Conservation (phyloP, 2,113 vertebrate genomes). For the Galeopterus variegatus region DNA sequence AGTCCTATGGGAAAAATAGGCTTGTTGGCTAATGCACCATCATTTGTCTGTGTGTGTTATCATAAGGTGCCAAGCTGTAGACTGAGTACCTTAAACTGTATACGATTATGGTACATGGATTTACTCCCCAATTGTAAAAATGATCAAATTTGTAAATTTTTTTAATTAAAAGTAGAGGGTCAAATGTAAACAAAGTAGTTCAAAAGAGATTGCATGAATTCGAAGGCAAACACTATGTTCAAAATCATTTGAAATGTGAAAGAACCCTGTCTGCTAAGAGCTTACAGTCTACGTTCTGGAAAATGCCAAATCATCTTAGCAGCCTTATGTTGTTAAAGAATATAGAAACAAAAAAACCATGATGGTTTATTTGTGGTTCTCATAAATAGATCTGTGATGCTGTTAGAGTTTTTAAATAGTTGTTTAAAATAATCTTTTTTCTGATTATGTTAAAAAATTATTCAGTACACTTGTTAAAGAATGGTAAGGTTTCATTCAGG, state of each 20-base stretch:
- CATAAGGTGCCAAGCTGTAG: not conserved
- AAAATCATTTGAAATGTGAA: not conserved
- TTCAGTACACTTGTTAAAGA: not conserved
- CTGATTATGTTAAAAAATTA: not conserved
- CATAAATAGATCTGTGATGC: not conserved
- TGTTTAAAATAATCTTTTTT: constrained; percentile 40
- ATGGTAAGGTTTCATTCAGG: not conserved
- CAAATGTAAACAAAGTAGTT: constrained; percentile 27
- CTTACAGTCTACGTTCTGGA: not conserved
- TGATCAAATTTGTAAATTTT: not conserved
- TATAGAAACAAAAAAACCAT: not conserved
- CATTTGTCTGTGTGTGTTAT: not conserved
- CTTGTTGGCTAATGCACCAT: not conserved
- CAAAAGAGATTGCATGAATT: not conserved
- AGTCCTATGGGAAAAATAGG: not conserved
- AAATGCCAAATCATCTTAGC: not conserved
- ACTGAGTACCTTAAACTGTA: not conserved
- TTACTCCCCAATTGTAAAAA: not conserved
- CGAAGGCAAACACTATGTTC: not conserved
- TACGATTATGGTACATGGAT: not conserved
- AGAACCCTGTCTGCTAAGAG: not conserved
- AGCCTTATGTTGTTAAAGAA: not conserved
- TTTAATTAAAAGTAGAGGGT: not conserved
- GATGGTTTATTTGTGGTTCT: not conserved
- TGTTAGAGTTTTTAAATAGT: not conserved